Percentiles rank a stretch among this genome's conserved stretches.
These are phyloP conservation scores for Triplophysa rosa DNA, from an alignment of 2,113 vertebrate genomes.

Conservation along the genomic window DNA sequence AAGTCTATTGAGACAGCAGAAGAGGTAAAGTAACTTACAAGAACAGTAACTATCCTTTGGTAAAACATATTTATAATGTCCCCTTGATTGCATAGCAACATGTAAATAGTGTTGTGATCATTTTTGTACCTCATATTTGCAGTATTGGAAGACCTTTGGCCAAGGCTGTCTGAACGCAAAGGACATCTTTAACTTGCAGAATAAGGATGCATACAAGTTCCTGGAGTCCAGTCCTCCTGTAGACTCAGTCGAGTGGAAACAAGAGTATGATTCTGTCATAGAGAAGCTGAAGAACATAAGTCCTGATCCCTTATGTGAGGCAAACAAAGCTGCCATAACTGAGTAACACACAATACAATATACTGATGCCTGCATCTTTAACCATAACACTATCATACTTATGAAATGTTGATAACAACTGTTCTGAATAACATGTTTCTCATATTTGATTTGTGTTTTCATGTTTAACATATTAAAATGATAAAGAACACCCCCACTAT, in stretches of 20 bases:
- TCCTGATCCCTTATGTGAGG: neutral
- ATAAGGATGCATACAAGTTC: conserved; percentile 40
- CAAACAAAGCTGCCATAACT: neutral
- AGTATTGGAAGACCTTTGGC: conserved; percentile 6
- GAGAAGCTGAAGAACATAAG: neutral
- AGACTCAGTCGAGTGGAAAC: neutral
- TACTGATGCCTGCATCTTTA: too few species aligned
- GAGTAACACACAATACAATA: neutral
- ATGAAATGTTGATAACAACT: too few species aligned
- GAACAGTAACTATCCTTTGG: too few species aligned
- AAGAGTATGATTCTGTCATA: conserved; percentile 6
- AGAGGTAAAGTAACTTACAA: neutral
- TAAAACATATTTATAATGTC: neutral
- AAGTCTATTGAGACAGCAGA: neutral
- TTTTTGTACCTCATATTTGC: neutral
- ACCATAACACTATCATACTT: too few species aligned
- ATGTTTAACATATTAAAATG: too few species aligned
- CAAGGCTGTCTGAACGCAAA: neutral
- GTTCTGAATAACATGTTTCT: too few species aligned
- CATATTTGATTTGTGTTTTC: too few species aligned
- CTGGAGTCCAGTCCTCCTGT: conserved; percentile 20
- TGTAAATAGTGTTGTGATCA: too few species aligned
- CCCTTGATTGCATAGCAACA: neutral
- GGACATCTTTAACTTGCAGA: conserved; percentile 8
- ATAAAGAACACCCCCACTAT: too few species aligned